Percentiles rank a stretch among this genome's conserved stretches.
Conservation (phyloP, 2,113 vertebrate species). For the Sakesphorus luctuosus region DNA sequence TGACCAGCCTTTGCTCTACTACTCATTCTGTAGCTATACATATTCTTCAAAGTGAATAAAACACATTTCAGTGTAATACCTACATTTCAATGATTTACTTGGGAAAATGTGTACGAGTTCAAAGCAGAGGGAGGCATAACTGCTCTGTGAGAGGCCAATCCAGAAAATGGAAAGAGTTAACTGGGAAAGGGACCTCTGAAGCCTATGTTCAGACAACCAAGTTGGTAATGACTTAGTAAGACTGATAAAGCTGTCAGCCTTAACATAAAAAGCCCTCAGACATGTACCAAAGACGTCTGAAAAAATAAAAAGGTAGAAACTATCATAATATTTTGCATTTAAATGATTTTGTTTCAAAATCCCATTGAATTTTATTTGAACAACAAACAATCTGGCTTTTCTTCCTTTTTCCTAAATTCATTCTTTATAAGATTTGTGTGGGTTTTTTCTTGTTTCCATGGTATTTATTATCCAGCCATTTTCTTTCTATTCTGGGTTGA, state of each 20-base stretch:
- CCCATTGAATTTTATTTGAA: not conserved
- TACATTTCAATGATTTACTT: not conserved
- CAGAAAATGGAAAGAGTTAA: not conserved
- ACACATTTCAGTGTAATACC: not conserved
- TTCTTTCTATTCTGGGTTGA: constrained; percentile 23
- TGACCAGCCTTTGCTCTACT: not conserved
- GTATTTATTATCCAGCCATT: constrained; percentile 31
- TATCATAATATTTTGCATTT: not conserved
- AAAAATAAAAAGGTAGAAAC: not conserved
- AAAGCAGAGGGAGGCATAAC: not conserved
- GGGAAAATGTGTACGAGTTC: not conserved
- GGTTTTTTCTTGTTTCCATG: constrained; percentile 20
- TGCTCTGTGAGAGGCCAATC: not conserved
- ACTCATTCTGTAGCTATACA: not conserved
- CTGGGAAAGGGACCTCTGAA: not conserved
- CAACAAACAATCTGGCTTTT: not conserved
- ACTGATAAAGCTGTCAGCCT: not conserved
- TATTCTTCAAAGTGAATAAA: not conserved
- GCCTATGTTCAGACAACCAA: not conserved
- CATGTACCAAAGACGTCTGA: fast-evolving
- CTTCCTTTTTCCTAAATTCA: not conserved
- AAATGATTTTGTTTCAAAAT: not conserved
- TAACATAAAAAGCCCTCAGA: not conserved
- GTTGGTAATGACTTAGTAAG: not conserved
- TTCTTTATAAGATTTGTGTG: not conserved